Evolutionary conservation across 2,797 vertebrate species (phyloP).

Genomic region (Anabacerthia variegaticeps): DNA sequence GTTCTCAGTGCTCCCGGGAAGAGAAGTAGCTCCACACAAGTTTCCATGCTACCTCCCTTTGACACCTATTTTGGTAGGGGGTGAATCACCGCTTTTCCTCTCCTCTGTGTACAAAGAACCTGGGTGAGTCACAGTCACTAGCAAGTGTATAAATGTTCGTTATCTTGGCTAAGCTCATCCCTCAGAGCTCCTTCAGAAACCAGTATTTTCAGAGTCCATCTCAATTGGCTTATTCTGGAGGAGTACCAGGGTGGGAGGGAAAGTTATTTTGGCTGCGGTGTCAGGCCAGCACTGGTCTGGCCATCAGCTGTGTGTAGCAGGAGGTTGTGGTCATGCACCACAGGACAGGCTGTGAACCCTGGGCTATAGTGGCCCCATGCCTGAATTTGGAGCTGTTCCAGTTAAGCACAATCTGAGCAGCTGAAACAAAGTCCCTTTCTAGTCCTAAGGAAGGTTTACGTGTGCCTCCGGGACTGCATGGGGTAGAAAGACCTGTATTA

Average conservation of each 20-base stretch:
- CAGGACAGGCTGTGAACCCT: neutral
- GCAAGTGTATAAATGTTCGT: neutral
- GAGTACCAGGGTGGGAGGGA: neutral
- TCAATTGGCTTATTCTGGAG: neutral
- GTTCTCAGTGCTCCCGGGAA: neutral
- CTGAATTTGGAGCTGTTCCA: neutral
- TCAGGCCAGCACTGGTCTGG: neutral
- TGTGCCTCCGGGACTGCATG: neutral
- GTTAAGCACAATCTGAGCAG: neutral
- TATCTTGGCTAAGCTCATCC: neutral
- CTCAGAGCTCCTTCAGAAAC: neutral
- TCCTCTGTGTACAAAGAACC: neutral
- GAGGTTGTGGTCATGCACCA: neutral
- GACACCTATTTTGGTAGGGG: neutral
- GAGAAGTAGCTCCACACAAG: neutral
- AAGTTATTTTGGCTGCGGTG: too few species aligned
- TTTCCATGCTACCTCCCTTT: neutral
- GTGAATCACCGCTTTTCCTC: conserved; percentile 26
- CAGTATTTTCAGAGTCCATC: neutral
- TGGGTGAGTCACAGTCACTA: conserved; percentile 1
- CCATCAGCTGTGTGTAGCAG: accelerated
- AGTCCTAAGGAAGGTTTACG: neutral
- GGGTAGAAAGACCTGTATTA: neutral
- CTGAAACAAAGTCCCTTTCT: neutral
- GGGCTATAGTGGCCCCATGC: neutral